Conservation (phyloP, 2,797 vertebrate species). For the Cephalopachus bancanus region DNA sequence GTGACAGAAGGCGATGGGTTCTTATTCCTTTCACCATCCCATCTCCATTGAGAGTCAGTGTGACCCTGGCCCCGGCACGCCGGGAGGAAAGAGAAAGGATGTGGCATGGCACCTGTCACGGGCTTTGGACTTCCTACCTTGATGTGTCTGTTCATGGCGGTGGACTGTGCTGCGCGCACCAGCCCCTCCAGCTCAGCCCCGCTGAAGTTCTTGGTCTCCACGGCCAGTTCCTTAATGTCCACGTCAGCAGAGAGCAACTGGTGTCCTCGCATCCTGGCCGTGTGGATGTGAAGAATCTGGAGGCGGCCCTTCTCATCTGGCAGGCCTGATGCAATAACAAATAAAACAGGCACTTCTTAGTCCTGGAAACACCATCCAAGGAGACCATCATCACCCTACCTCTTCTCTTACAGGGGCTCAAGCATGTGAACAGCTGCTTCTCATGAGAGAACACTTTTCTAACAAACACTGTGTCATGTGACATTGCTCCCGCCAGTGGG, state of each 20-base stretch:
- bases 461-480: not conserved
- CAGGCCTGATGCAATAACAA: constrained; percentile 90
- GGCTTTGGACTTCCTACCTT: constrained; percentile 91
- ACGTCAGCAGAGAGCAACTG: constrained; percentile 92
- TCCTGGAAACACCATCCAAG: not conserved
- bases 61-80: not conserved
- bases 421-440: not conserved
- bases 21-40: not conserved
- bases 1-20: not conserved
- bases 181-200: constrained; percentile 97
- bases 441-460: not conserved
- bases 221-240: constrained; percentile 93
- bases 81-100: constrained; percentile 50
- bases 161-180: constrained; percentile 97
- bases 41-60: not conserved
- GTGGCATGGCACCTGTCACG: accelerated
- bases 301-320: constrained; percentile 96
- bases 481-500: not conserved
- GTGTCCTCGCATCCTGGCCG: constrained; percentile 94
- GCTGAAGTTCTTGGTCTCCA: constrained; percentile 97
- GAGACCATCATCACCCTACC: not conserved
- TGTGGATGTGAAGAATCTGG: constrained; percentile 98
- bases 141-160: constrained; percentile 98
- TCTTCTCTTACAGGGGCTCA: constrained; percentile 21
- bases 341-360: not conserved